These are phyloP conservation scores for Odontesthes bonariensis DNA, from an alignment of 2,113 vertebrate genomes.

Conservation along the genomic window DNA sequence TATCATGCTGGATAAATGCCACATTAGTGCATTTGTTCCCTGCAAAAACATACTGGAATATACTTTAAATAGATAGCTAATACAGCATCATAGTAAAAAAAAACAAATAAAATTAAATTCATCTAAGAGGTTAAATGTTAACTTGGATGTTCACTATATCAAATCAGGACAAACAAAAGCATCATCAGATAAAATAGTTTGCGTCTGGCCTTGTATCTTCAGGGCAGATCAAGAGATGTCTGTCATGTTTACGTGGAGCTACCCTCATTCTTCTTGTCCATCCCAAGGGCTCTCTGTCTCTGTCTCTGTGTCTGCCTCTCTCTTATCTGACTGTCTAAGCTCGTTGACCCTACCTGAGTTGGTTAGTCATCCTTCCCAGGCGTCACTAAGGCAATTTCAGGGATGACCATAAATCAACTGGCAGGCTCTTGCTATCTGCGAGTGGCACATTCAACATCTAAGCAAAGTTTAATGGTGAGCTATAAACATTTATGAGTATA, in stretches of 20 bases:
- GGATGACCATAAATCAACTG: conserved; percentile 77
- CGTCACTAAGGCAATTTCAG: conserved; percentile 78
- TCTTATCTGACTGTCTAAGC: conserved; percentile 71
- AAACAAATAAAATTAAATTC: conserved; percentile 4
- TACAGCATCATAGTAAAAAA: not conserved
- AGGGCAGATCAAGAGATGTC: conserved; percentile 74
- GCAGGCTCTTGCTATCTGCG: conserved; percentile 72
- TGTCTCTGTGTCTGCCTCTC: conserved; percentile 51
- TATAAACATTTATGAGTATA: conserved; percentile 82
- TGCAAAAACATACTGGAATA: conserved; percentile 39
- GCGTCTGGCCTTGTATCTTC: conserved; percentile 68
- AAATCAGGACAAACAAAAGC: conserved; percentile 40
- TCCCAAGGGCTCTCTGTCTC: conserved; percentile 64
- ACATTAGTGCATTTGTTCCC: conserved; percentile 59
- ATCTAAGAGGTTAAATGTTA: conserved; percentile 41
- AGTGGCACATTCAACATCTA: conserved; percentile 79
- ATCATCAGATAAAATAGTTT: conserved; percentile 64
- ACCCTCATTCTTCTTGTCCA: conserved; percentile 65
- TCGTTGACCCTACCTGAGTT: conserved; percentile 72
- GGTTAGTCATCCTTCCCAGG: conserved; percentile 75
- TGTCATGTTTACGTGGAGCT: conserved; percentile 64
- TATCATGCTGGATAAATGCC: conserved; percentile 71
- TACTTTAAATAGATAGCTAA: conserved; percentile 30
- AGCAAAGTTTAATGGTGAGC: conserved; percentile 83
- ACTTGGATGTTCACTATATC: conserved; percentile 22